A percentile compares a stretch with the other conserved stretches of the same genome.
phyloP scores from a whole-genome alignment of 1,140 invertebrate genomes.

The Augochlora pura region DNA sequence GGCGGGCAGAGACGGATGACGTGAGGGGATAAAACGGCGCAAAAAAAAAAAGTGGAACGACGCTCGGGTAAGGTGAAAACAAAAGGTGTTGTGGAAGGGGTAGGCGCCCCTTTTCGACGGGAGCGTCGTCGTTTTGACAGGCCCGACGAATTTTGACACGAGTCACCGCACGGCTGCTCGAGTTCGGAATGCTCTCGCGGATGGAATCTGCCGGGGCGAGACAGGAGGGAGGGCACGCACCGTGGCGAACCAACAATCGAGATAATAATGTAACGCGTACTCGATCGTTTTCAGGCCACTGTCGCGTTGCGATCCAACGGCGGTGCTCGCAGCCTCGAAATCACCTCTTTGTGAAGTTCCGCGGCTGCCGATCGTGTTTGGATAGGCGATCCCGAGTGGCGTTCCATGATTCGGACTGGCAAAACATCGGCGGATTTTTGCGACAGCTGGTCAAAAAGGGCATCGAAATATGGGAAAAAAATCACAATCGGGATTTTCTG shows the following conservation, averaged over 20 bases:
- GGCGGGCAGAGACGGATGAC: not conserved
- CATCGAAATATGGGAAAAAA: not conserved
- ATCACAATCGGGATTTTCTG: not conserved
- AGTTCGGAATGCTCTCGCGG: conserved; percentile 16
- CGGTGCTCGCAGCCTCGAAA: not conserved
- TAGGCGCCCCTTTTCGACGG: conserved; percentile 21
- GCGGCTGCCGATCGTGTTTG: conserved; percentile 6
- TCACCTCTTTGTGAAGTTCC: not conserved
- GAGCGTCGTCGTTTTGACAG: conserved; percentile 63
- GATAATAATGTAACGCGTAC: conserved; percentile 61
- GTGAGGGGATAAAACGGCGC: not conserved
- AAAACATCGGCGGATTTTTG: conserved; percentile 9
- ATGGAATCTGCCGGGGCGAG: not conserved
- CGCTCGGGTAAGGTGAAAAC: conserved; percentile 21
- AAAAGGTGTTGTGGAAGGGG: conserved; percentile 43
- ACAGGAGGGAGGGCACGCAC: conserved; percentile 5
- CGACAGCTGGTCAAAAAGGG: not conserved
- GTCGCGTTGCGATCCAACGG: not conserved
- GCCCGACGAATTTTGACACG: conserved; percentile 68
- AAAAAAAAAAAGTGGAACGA: conserved; percentile 17
- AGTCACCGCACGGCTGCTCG: conserved; percentile 36
- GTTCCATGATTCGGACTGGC: not conserved
- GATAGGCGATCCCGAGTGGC: not conserved
- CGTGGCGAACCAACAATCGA: conserved; percentile 60
- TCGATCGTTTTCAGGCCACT: conserved; percentile 32